Evolutionary conservation across 2,113 vertebrate genomes (phyloP).

Genomic region (Gavialis gangeticus): DNA sequence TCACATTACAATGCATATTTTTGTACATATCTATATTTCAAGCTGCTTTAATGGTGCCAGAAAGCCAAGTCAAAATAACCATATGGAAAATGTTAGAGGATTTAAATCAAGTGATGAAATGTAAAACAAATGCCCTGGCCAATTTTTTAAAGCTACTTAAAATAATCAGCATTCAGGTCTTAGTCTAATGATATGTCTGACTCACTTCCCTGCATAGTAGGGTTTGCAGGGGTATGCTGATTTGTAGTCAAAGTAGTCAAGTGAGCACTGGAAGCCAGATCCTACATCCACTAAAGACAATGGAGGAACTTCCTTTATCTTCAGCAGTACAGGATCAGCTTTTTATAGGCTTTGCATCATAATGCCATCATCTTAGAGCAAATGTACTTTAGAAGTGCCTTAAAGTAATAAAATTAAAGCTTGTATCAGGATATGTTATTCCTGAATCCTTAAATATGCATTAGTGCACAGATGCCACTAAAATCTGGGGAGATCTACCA

Average conservation of each 20-base stretch:
- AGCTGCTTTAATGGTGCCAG: neutral
- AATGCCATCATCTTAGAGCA: neutral
- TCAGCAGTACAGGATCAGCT: neutral
- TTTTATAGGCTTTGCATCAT: neutral
- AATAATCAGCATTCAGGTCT: neutral
- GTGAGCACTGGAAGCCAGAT: neutral
- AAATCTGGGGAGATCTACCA: neutral
- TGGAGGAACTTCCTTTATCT: neutral
- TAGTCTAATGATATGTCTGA: neutral
- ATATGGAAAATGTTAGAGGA: neutral
- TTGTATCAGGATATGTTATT: neutral
- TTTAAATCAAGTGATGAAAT: slow-evolving; percentile 2
- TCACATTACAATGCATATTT: neutral
- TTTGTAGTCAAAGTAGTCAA: neutral
- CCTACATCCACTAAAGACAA: neutral
- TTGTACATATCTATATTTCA: neutral
- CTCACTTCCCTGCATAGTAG: neutral
- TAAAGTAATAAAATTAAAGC: neutral
- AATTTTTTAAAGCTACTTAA: neutral
- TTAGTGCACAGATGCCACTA: neutral
- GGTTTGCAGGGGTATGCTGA: neutral
- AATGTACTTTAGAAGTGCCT: neutral
- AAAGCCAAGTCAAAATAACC: neutral
- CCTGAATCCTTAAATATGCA: neutral
- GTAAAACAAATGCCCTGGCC: neutral